These are phyloP conservation scores for Dascillus cervinus DNA, from an alignment of 2,888 invertebrate species.

Conservation along the genomic window DNA sequence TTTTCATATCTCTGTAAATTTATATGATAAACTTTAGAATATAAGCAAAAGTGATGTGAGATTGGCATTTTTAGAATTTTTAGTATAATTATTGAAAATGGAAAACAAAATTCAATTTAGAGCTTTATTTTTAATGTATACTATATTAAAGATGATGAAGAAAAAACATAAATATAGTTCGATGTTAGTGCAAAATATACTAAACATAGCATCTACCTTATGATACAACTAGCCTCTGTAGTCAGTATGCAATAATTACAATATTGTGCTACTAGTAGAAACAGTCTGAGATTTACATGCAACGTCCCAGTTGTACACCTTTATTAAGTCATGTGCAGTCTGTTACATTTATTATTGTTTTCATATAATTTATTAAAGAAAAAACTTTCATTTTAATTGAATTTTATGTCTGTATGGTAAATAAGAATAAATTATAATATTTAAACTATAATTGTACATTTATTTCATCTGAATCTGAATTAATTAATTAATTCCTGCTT, in stretches of 20 bases:
- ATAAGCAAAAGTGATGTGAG: conserved; percentile 39
- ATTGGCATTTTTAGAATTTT: conserved; percentile 36
- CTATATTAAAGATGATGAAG: conserved; percentile 29
- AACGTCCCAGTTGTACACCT: conserved; percentile 36
- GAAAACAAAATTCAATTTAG: conserved; percentile 40
- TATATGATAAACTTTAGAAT: conserved; percentile 30
- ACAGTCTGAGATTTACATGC: conserved; percentile 35
- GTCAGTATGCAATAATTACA: conserved; percentile 41
- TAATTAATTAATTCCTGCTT: too few species aligned
- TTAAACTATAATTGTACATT: background rate
- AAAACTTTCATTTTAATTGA: conserved; percentile 27
- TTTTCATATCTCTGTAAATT: conserved; percentile 43
- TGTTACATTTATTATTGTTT: conserved; percentile 25
- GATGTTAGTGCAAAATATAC: conserved; percentile 40
- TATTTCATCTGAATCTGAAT: too few species aligned
- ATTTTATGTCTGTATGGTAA: conserved; percentile 46
- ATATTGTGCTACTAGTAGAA: conserved; percentile 42
- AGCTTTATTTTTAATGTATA: conserved; percentile 43
- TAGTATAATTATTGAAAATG: conserved; percentile 31
- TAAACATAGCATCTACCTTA: conserved; percentile 17
- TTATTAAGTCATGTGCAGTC: conserved; percentile 36
- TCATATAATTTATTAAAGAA: conserved; percentile 30
- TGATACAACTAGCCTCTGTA: conserved; percentile 41
- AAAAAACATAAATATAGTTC: conserved; percentile 38
- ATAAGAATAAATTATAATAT: conserved; percentile 38